These are phyloP conservation scores for Rafetus swinhoei DNA, from an alignment of 2,113 vertebrate species.

Conservation along the genomic window DNA sequence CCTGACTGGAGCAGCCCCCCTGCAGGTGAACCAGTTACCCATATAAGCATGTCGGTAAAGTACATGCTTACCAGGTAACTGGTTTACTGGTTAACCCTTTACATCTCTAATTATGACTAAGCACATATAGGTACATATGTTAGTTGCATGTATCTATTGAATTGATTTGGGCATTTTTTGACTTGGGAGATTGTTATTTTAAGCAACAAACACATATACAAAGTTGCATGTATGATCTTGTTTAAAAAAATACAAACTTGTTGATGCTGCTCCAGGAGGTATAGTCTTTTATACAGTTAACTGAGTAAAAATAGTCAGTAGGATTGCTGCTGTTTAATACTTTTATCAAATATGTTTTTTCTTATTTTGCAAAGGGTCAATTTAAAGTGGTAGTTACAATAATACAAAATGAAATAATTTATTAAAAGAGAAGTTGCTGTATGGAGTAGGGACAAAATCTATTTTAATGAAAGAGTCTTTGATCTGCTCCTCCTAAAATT, in stretches of 20 bases:
- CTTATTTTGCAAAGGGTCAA: not conserved
- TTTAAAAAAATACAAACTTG: not conserved
- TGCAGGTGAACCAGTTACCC: too few species aligned
- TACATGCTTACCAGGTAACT: too few species aligned
- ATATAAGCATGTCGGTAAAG: too few species aligned
- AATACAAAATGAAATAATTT: not conserved
- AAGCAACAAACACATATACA: not conserved
- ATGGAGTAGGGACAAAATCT: not conserved
- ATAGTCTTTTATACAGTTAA: not conserved
- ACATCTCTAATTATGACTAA: not conserved
- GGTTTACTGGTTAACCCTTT: too few species aligned
- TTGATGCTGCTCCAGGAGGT: accelerated
- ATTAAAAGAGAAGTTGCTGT: not conserved
- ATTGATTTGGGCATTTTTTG: accelerated
- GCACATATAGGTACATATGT: not conserved
- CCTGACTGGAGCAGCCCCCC: too few species aligned
- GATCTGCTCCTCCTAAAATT: constrained; percentile 58
- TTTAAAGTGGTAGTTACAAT: not conserved
- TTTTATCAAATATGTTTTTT: not conserved
- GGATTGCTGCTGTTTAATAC: not conserved
- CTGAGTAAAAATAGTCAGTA: not conserved
- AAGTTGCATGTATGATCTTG: not conserved
- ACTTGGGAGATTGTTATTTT: not conserved
- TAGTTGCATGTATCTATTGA: not conserved
- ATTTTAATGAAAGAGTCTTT: constrained; percentile 39